Percentiles rank a stretch among this genome's conserved stretches.
Evolutionary conservation across 2,797 vertebrate genomes (phyloP).

Genomic region (Mastacembelus armatus): DNA sequence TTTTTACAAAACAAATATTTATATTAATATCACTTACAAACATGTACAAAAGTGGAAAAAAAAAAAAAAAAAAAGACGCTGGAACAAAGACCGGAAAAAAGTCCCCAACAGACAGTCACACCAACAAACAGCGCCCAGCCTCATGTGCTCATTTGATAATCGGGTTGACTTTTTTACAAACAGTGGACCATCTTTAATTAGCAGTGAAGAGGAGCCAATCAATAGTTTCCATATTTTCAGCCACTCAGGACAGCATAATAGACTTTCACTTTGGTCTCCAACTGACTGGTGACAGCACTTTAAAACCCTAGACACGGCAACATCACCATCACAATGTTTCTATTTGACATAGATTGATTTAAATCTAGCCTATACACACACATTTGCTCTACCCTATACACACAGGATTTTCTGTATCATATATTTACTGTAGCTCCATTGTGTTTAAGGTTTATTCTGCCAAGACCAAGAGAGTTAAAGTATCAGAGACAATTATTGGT

Average conservation of each 20-base stretch:
- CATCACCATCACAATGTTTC: background rate
- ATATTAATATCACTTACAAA: background rate
- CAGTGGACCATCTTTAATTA: constrained; percentile 79
- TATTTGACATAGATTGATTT: constrained; percentile 7
- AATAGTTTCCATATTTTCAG: constrained; percentile 78
- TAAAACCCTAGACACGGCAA: constrained; percentile 40
- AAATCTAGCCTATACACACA: too few species aligned
- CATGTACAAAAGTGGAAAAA: too few species aligned
- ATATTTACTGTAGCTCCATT: background rate
- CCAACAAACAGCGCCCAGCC: constrained; percentile 59
- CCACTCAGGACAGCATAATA: constrained; percentile 62
- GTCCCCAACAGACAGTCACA: constrained; percentile 43
- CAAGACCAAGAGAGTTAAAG: too few species aligned
- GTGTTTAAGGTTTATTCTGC: background rate
- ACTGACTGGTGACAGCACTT: constrained; percentile 63
- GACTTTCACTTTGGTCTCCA: constrained; percentile 71
- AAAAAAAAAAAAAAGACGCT: background rate
- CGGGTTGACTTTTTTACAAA: constrained; percentile 85
- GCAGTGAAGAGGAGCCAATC: constrained; percentile 66
- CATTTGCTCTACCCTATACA: too few species aligned
- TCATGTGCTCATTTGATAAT: constrained; percentile 83
- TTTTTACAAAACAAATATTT: constrained; percentile 9
- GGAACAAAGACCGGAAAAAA: constrained; percentile 15
- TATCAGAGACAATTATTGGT: background rate
- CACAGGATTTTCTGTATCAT: background rate